Conservation (phyloP, 2,797 vertebrate species). For the Macrochelys suwanniensis region DNA sequence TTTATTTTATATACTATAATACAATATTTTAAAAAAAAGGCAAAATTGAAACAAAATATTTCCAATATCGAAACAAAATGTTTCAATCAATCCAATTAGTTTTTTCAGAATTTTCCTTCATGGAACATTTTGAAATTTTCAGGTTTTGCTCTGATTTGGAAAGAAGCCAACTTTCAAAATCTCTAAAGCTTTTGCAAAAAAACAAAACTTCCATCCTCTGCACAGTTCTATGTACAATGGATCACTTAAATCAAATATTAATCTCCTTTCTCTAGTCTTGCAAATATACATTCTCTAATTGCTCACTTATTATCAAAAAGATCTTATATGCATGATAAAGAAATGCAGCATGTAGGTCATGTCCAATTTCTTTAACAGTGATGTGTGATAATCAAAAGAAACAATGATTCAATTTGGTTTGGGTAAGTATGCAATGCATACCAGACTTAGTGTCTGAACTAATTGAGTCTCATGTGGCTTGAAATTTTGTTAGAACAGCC, state of each 20-base stretch:
- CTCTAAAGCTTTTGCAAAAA: neutral
- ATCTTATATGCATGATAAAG: neutral
- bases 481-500: neutral
- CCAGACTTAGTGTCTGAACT: neutral
- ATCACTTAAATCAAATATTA: neutral
- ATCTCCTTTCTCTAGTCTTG: neutral
- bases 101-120: neutral
- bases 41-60: neutral
- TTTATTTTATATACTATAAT: neutral
- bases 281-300: neutral
- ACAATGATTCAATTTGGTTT: neutral
- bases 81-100: neutral
- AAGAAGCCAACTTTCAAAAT: neutral
- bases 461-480: neutral
- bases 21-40: neutral
- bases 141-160: neutral
- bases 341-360: neutral
- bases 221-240: neutral
- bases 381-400: neutral
- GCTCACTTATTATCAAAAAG: neutral
- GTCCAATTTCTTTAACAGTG: neutral
- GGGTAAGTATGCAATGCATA: neutral
- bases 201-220: neutral
- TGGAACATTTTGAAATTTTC: neutral
- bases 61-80: neutral